Conservation (phyloP, 2,113 vertebrate genomes). For the Tragulus kanchil region DNA sequence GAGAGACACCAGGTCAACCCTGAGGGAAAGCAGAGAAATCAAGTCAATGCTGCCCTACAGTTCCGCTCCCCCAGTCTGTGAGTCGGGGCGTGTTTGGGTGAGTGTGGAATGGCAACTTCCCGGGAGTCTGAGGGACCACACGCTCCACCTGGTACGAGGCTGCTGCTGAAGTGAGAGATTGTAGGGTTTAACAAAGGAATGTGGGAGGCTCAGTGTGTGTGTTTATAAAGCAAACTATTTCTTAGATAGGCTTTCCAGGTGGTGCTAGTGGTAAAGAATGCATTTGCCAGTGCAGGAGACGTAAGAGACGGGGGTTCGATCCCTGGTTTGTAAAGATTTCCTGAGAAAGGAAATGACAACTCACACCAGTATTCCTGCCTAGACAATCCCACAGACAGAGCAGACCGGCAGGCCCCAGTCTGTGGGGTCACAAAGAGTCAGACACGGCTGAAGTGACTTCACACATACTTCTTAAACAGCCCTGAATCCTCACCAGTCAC, state of each 20-base stretch:
- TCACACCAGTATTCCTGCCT: too few relatives aligned
- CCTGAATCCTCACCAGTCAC: not conserved
- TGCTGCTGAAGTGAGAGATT: not conserved
- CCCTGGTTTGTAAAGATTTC: too few relatives aligned
- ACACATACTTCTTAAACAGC: not conserved
- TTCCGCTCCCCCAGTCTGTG: not conserved
- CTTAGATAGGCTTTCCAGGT: too few relatives aligned
- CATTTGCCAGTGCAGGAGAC: too few relatives aligned
- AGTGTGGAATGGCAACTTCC: not conserved
- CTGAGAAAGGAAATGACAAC: too few relatives aligned
- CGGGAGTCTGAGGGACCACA: not conserved
- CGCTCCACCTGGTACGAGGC: not conserved
- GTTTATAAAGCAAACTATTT: not conserved
- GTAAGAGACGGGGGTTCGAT: too few relatives aligned
- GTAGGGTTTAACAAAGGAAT: not conserved
- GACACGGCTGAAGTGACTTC: too few relatives aligned
- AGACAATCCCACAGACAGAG: too few relatives aligned
- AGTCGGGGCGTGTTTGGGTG: rapidly evolving
- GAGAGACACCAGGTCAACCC: not conserved
- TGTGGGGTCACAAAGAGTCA: too few relatives aligned
- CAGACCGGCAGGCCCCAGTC: too few relatives aligned
- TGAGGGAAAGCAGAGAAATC: not conserved
- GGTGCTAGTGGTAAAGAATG: too few relatives aligned
- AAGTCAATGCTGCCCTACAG: not conserved
- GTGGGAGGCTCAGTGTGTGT: too few relatives aligned